Percentiles rank a stretch among this genome's conserved stretches.
Evolutionary conservation across 2,113 vertebrate species (phyloP).

Genomic region (Amia ocellicauda): DNA sequence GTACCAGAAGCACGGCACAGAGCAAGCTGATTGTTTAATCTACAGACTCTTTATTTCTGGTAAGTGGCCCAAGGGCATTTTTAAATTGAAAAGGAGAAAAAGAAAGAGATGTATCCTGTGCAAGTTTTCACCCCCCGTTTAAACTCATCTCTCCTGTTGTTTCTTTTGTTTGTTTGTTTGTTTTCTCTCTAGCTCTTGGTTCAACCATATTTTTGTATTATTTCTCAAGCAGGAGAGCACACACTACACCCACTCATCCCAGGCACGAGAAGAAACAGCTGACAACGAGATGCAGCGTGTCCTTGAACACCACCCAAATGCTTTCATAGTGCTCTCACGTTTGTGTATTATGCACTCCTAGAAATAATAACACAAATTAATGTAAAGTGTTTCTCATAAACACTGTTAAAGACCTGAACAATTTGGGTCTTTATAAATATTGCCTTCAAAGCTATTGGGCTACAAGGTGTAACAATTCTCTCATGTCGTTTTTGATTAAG

Average conservation of each 20-base stretch:
- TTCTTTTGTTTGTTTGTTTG: slow-evolving; percentile 9
- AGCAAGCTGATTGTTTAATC: not conserved
- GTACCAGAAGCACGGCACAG: not conserved
- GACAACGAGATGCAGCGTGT: not conserved
- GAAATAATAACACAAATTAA: no score
- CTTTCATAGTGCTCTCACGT: not conserved
- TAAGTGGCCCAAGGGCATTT: not conserved
- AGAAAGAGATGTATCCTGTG: not conserved
- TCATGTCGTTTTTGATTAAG: no score
- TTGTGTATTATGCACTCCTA: not conserved
- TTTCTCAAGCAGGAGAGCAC: not conserved
- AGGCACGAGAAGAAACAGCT: not conserved
- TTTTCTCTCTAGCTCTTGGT: not conserved
- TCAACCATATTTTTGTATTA: slow-evolving; percentile 5
- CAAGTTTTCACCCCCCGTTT: not conserved
- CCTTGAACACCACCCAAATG: slow-evolving; percentile 13
- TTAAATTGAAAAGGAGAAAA: not conserved
- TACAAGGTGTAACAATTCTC: no score
- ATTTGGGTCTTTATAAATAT: not conserved
- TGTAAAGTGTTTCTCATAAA: no score
- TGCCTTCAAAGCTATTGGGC: not conserved
- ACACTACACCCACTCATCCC: not conserved
- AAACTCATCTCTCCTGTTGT: not conserved
- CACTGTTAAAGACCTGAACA: no score
- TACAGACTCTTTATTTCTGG: not conserved